Evolutionary conservation across 2,888 invertebrate species (phyloP).

Genomic region (Acleris laterana): DNA sequence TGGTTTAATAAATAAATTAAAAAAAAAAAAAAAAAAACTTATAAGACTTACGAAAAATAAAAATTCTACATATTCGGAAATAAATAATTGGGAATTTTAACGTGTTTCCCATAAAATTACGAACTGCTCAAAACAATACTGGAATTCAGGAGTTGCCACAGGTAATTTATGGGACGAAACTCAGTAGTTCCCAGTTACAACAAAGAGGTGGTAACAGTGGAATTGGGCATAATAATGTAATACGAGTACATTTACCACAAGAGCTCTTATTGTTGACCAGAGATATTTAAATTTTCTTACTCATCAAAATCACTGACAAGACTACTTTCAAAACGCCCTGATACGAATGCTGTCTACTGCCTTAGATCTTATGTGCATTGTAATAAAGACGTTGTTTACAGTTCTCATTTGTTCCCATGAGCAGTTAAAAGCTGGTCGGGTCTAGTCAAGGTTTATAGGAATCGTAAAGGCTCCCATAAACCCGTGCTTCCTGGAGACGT

Average conservation of each 20-base stretch:
- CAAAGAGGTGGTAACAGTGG: too few relatives aligned
- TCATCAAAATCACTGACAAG: slow-evolving; percentile 14
- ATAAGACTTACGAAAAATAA: too few relatives aligned
- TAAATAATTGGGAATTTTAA: too few relatives aligned
- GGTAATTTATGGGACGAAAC: too few relatives aligned
- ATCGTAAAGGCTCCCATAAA: slow-evolving; percentile 60
- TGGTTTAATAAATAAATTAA: too few relatives aligned
- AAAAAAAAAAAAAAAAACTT: too few relatives aligned
- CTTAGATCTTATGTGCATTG: not conserved
- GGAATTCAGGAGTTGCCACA: too few relatives aligned
- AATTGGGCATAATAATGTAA: too few relatives aligned
- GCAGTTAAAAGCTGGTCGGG: not conserved
- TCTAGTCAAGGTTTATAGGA: slow-evolving; percentile 52
- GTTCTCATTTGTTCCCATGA: not conserved
- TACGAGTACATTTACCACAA: not conserved
- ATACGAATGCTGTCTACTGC: not conserved
- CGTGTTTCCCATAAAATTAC: too few relatives aligned
- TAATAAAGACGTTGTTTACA: not conserved
- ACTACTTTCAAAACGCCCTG: slow-evolving; percentile 1
- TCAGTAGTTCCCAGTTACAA: too few relatives aligned
- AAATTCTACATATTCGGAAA: too few relatives aligned
- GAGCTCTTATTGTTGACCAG: slow-evolving; percentile 7
- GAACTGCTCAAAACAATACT: too few relatives aligned
- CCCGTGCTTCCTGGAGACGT: slow-evolving; percentile 62
- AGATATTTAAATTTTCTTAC: slow-evolving; percentile 22